Evolutionary conservation across 1,140 invertebrate species (phyloP).

Genomic region (Bombus fervidus): DNA sequence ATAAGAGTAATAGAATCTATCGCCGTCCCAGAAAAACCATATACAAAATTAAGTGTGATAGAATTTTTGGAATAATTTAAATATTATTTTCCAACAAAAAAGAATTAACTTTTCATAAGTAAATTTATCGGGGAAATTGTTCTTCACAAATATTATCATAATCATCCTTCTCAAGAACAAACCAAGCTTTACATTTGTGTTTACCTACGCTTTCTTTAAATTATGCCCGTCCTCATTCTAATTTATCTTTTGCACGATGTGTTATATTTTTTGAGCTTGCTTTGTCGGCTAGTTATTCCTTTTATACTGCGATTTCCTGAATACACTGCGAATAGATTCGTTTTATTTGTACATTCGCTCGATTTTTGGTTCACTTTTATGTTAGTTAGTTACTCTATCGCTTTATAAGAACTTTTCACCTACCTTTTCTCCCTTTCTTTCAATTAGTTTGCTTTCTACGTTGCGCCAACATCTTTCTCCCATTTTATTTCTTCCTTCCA

Average conservation of each 20-base stretch:
- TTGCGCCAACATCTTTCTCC: not conserved
- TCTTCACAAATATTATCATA: not conserved
- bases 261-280: not conserved
- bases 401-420: not conserved
- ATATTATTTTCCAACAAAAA: not conserved
- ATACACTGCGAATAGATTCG: not conserved
- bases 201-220: not conserved
- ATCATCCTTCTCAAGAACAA: not conserved
- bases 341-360: not conserved
- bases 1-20: too few species aligned
- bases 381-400: too few species aligned
- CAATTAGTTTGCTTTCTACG: conserved; percentile 29
- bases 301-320: not conserved
- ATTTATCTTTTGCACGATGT: not conserved
- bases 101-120: not conserved
- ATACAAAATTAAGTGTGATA: too few species aligned
- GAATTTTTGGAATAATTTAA: not conserved
- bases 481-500: not conserved
- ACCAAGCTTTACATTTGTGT: not conserved
- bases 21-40: too few species aligned
- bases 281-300: not conserved
- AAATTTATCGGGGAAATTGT: not conserved
- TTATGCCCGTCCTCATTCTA: too few species aligned
- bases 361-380: conserved; percentile 35
- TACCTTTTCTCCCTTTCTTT: not conserved